These are phyloP conservation scores for Bhutanitis thaidina DNA, from an alignment of 2,888 invertebrate genomes.

Conservation along the genomic window DNA sequence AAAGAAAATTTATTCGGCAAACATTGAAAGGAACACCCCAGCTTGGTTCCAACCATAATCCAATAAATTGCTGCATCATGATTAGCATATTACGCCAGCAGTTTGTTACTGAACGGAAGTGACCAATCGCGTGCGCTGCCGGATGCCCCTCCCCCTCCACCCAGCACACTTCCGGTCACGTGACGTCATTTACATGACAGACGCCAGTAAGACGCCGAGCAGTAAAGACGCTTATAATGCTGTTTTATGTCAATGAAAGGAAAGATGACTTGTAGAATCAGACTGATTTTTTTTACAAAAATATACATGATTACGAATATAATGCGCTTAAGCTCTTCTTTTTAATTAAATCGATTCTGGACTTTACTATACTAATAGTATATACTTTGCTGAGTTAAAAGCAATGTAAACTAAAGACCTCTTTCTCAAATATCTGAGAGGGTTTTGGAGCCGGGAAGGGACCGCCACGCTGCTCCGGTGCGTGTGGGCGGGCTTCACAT, in stretches of 20 bases:
- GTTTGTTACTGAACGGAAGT: conserved; percentile 74
- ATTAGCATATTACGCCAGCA: conserved; percentile 73
- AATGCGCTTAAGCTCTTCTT: too few relatives aligned
- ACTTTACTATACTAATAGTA: too few relatives aligned
- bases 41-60: conserved; percentile 57
- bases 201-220: conserved; percentile 43
- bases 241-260: conserved; percentile 9
- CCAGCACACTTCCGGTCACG: conserved; percentile 75
- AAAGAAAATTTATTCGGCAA: conserved; percentile 10
- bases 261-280: background rate
- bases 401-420: too few relatives aligned
- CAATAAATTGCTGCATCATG: conserved; percentile 73
- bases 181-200: conserved; percentile 79
- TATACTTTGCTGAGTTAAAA: too few relatives aligned
- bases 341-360: too few relatives aligned
- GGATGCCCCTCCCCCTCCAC: conserved; percentile 64
- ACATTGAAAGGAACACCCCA: conserved; percentile 34
- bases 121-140: conserved; percentile 75
- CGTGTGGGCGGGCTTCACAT: too few relatives aligned
- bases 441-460: too few relatives aligned
- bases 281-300: too few relatives aligned
- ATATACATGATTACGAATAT: too few relatives aligned
- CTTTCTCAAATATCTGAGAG: too few relatives aligned
- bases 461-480: too few relatives aligned
- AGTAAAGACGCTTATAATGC: conserved; percentile 45